Percentiles rank a stretch among this genome's conserved stretches.
phyloP scores from a whole-genome alignment of 1,140 invertebrate genomes.

The Rhizoglyphus robini region DNA sequence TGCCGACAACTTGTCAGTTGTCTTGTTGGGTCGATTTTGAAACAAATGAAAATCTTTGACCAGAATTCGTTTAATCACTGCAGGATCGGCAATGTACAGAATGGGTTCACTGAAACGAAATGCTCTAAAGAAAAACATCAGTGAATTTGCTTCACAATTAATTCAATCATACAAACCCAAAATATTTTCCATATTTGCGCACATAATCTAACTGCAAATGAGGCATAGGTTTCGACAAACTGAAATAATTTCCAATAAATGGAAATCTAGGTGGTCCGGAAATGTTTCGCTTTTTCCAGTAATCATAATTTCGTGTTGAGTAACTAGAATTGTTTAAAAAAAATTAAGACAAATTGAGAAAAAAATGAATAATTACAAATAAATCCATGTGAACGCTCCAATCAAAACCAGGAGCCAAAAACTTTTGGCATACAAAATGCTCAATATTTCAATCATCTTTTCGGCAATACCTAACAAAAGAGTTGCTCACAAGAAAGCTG shows the following conservation, averaged over 20 bases:
- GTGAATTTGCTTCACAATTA: neutral
- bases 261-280: neutral
- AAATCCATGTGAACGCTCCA: too few species aligned
- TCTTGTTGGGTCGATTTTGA: neutral
- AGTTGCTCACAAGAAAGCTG: too few species aligned
- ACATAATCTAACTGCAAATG: neutral
- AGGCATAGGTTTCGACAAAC: neutral
- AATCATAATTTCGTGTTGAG: too few species aligned
- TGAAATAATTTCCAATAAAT: constrained; percentile 20
- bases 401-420: too few species aligned
- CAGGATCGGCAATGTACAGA: constrained; percentile 15
- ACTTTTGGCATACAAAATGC: too few species aligned
- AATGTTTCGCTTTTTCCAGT: constrained; percentile 13
- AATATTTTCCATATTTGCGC: constrained; percentile 15
- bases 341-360: too few species aligned
- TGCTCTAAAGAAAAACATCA: neutral
- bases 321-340: too few species aligned
- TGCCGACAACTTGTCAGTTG: neutral
- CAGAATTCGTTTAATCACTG: constrained; percentile 15
- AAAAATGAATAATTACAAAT: too few species aligned
- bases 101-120: constrained; percentile 5
- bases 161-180: neutral
- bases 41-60: constrained; percentile 21
- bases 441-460: too few species aligned
- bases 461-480: too few species aligned